Conservation (phyloP, 2,113 vertebrate species). For the Macquaria australasica region DNA sequence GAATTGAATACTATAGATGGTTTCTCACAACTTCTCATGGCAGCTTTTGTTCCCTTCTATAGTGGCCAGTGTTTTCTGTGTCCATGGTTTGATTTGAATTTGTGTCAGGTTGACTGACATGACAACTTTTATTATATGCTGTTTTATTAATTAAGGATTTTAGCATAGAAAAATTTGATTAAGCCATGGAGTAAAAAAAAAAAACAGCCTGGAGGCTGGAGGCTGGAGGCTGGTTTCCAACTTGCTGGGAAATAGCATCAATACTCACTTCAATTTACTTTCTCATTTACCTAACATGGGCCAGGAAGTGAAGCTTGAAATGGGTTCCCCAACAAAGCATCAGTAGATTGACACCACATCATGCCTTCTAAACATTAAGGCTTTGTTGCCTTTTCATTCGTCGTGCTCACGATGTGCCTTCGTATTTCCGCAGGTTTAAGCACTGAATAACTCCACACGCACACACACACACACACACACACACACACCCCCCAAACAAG, state of each 20-base stretch:
- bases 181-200: not conserved
- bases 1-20: not conserved
- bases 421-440: constrained; percentile 43
- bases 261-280: constrained; percentile 69
- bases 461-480: not conserved
- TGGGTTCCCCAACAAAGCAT: constrained; percentile 67
- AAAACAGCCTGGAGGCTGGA: constrained; percentile 31
- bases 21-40: constrained; percentile 1
- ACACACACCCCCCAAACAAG: not conserved
- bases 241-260: constrained; percentile 56
- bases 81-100: constrained; percentile 35
- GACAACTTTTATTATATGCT: constrained; percentile 40
- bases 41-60: not conserved
- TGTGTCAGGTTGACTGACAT: constrained; percentile 27
- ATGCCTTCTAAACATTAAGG: constrained; percentile 53
- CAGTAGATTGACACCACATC: constrained; percentile 53
- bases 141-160: constrained; percentile 48
- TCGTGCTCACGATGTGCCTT: constrained; percentile 33
- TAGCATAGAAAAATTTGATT: constrained; percentile 52
- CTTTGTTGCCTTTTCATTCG: constrained; percentile 52
- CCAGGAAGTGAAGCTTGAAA: constrained; percentile 80
- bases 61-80: not conserved
- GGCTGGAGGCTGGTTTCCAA: constrained; percentile 46
- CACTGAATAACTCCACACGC: constrained; percentile 5
- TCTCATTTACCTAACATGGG: constrained; percentile 75